Base-by-base conservation (phyloP, 2,888 invertebrate genomes). In the Drosophila nr. fundita region DNA sequence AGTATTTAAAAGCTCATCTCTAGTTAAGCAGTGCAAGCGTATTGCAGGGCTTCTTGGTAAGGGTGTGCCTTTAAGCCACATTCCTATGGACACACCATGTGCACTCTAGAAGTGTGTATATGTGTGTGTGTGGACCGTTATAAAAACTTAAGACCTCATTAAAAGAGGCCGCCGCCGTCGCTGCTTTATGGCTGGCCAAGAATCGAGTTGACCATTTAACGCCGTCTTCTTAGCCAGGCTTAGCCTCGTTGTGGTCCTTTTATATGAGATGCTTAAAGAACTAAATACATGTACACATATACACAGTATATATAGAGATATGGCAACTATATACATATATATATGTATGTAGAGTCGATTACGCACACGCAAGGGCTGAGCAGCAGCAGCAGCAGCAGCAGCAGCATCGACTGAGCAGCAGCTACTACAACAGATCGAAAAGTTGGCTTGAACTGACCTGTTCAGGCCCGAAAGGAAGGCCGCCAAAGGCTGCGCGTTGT, bases 101-200 rank as follows among this genome's bases (percentile, higher is more conserved):
- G 66, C 55, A 27, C 48, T 61, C 40, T 53, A 38, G 24, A 40
- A 42, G 4, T 54, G 15, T 57, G 13, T 45, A 21, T 52, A 45
- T 54, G 45, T 61, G 34, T 61, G 38, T 48, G 38, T 58, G 53
- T 70, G 45, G 32, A 76, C 85, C 85, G 87, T 85, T 85, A 85
- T 85, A 85, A 85, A 84, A 87, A 84, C 79, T 85, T 81, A 83
- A 87, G 85, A 87, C 83, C 87, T 85, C 83, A 87, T 87, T 87
- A 87, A 85, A 85, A 82, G 87, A 78, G 73, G 76, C 86, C 86
- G 87, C 75, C 80, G 36, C 7, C 36, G 54, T 13, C 13, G 54
- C 60, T 81, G 83, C 85, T 85, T 85, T 87, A 85, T 85, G 85
- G 84, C 83, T 72, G 79, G 58, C 68, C 63, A 55, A 83, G 83